Evolutionary conservation across 2,888 invertebrate species (phyloP).

Genomic region (Drosophila neonasuta): DNA sequence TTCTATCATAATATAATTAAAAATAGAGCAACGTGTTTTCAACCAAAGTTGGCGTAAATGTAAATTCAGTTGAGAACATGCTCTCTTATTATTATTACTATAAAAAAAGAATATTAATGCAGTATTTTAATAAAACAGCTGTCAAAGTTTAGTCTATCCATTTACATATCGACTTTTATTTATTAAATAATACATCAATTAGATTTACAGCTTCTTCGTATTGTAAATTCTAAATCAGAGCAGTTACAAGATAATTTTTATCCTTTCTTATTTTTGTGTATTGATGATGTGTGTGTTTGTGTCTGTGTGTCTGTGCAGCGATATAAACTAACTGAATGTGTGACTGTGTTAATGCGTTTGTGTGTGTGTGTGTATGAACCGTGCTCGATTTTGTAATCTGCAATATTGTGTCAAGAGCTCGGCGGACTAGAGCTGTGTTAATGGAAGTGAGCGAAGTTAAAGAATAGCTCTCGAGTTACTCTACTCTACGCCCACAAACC

Average conservation of each 20-base stretch:
- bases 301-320: slow-evolving; percentile 6
- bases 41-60: no score
- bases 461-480: not conserved
- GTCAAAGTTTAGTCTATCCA: slow-evolving; percentile 1
- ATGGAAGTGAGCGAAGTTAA: slow-evolving; percentile 14
- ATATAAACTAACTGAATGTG: slow-evolving; percentile 23
- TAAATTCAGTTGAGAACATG: no score
- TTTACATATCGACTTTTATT: slow-evolving; percentile 42
- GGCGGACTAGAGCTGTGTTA: slow-evolving; percentile 33
- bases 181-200: slow-evolving; percentile 41
- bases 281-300: slow-evolving; percentile 9
- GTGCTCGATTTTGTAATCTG: not conserved
- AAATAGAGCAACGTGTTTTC: no score
- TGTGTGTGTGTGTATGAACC: slow-evolving; percentile 6
- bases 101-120: no score
- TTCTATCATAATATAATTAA: no score
- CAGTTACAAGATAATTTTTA: slow-evolving; percentile 21
- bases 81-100: no score
- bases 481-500: slow-evolving; percentile 6
- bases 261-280: not conserved
- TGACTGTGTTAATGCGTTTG: not conserved
- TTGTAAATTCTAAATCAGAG: slow-evolving; percentile 24
- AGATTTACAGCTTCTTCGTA: slow-evolving; percentile 37
- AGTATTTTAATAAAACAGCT: not conserved
- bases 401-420: slow-evolving; percentile 30